These are phyloP conservation scores for Chaitophorus viminalis DNA, from an alignment of 2,888 invertebrate genomes.

Conservation along the genomic window DNA sequence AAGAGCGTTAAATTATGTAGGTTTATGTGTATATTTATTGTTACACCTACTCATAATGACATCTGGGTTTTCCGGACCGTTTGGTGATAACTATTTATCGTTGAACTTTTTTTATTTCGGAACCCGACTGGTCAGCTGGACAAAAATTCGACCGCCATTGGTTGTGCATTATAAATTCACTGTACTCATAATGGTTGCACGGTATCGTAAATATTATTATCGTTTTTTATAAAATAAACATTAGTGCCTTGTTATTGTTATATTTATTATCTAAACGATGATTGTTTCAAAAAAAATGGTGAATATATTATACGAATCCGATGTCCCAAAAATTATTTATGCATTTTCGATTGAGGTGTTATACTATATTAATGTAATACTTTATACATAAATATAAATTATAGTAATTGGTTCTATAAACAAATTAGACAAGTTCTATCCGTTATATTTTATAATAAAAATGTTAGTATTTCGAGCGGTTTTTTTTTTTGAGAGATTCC, in stretches of 20 bases:
- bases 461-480: too few species aligned
- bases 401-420: background rate
- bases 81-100: background rate
- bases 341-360: too few species aligned
- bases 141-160: background rate
- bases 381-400: background rate
- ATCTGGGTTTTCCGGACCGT: background rate
- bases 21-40: background rate
- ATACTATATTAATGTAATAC: too few species aligned
- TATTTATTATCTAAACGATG: background rate
- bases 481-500: too few species aligned
- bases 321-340: too few species aligned
- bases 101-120: slow-evolving; percentile 27
- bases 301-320: too few species aligned
- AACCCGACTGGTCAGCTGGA: background rate
- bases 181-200: background rate
- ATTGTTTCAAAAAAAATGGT: background rate
- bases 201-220: background rate
- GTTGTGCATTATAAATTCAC: background rate
- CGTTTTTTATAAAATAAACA: background rate
- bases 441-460: too few species aligned
- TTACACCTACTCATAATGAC: background rate
- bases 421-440: background rate
- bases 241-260: background rate
- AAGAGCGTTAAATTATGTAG: background rate